Evolutionary conservation across 2,113 vertebrate species (phyloP).

Genomic region (Dermatemys mawii): DNA sequence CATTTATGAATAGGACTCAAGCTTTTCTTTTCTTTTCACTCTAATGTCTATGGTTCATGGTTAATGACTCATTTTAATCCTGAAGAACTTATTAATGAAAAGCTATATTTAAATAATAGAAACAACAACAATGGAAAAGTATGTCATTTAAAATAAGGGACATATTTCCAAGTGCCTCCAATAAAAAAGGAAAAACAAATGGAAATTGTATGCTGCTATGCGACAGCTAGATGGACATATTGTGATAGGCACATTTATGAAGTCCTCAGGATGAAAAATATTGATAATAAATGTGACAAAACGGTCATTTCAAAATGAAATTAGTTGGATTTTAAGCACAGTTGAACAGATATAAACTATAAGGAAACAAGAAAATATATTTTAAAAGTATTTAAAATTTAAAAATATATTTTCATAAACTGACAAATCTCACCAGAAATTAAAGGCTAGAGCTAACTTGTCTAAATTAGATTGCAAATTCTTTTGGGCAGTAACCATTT

Average conservation of each 20-base stretch:
- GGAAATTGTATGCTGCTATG: neutral
- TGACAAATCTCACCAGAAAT: neutral
- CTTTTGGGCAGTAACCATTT: neutral
- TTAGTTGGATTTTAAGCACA: neutral
- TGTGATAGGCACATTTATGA: neutral
- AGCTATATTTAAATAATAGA: neutral
- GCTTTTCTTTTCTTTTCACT: neutral
- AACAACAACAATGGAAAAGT: neutral
- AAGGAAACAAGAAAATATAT: neutral
- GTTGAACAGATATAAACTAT: rapidly evolving
- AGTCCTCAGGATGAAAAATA: neutral
- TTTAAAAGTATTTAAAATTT: neutral
- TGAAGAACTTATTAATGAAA: neutral
- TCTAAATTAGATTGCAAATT: neutral
- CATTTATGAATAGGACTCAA: neutral
- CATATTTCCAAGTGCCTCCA: neutral
- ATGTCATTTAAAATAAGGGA: neutral
- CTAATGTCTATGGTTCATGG: neutral
- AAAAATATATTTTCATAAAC: neutral
- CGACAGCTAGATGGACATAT: neutral
- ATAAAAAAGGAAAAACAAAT: neutral
- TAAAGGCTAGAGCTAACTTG: neutral
- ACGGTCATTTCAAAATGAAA: neutral
- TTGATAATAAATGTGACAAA: neutral
- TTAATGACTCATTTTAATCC: neutral